Base-by-base conservation (phyloP, 2,888 invertebrate genomes). In the Brenthis daphne region DNA sequence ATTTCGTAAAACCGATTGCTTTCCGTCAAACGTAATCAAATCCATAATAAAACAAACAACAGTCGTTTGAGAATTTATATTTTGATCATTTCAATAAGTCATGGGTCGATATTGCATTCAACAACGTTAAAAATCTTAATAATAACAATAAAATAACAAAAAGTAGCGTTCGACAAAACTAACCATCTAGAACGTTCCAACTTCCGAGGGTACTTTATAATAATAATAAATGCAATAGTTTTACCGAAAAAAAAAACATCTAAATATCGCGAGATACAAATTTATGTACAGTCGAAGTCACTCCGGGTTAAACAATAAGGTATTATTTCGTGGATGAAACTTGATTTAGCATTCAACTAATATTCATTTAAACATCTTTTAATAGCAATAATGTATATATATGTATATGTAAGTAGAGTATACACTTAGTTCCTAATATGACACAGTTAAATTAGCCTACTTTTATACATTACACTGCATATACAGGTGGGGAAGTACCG, bases 121-220 rank as follows among this genome's bases (percentile, higher is more conserved):
- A 92, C 92, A 92, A 91, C 82, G 83, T 91, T 89, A 90, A 92
- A 91, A 89, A 85, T 90, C 88, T 91, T 90, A 92, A 89, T 89
- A 86, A 91, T 89, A 92, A 91, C 91, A 92, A 91, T 90, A 90
- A 90, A 89, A 78, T 84, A 92, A 92, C 90, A 92, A 92, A 89
- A 91, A 87, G 79, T 83, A 81, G 82, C 81, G 80, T 80, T 80
- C 85, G 85, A 84, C 81, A 82, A 88, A 89, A 87, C 85, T 85
- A 90, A 90, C 89, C 90, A 88, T 90, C 86, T 85, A 85, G 89
- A 90, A 90, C 91, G 85, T 85, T 85, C 84, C 86, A 82, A 16
- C 61, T 37, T 53, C 57, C 20, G 85, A 89, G 87, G 89, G 79
- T 81, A 80, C 80, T 77, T 80, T 77, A 80, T 79, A 77, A 81